Base-by-base conservation (phyloP, 2,888 invertebrate species). In the Pyrochroa serraticornis region DNA sequence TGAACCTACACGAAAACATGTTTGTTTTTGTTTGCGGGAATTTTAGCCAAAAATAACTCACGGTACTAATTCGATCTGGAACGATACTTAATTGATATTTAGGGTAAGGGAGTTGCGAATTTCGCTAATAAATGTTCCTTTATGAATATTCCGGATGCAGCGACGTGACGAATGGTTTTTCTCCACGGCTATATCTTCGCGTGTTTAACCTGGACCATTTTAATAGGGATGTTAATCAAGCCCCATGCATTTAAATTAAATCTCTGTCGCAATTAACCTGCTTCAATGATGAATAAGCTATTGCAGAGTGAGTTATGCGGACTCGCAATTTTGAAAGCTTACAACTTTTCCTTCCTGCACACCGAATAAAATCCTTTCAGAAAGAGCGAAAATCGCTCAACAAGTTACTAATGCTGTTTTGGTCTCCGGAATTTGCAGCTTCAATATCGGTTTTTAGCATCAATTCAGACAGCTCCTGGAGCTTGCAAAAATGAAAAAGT, bases 191-290 rank as follows among this genome's bases (percentile, higher is more conserved):
- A 45, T 39, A 39, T 52, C 52, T 52, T 52, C 52, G 33, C 48
- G 45, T 52, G 45, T 38, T 52, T 45, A 45, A 52, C 42, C 41
- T 43, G 52, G 47, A 52, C 47, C 52, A 63, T 54, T 58, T 60
- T 61, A 52, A 50, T 55, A 46, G 53, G 54, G 53, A 53, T 56
- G 60, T 65, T 66, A 65, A 68, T 68, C 64, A 68, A 65, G 63
- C 42, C 47, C 56, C 53, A 54, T 60, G 62, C 63, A 63, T 67
- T 68, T 60, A 67, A 67, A 65, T 66, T 66, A 67, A 68, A 66
- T 68, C 65, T 66, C 63, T 64, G 63, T 66, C 62, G 66, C 64
- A 68, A 67, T 67, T 68, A 68, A 68, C 66, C 64, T 68, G 65
- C 62, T 68, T 68, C 58, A 65, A 63, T 64, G 63, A 66, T 67